Evolutionary conservation across 2,113 vertebrate species (phyloP), one percentile per base, ranked within the genome.

Genomic region (Ibidorhyncha struthersii): DNA sequence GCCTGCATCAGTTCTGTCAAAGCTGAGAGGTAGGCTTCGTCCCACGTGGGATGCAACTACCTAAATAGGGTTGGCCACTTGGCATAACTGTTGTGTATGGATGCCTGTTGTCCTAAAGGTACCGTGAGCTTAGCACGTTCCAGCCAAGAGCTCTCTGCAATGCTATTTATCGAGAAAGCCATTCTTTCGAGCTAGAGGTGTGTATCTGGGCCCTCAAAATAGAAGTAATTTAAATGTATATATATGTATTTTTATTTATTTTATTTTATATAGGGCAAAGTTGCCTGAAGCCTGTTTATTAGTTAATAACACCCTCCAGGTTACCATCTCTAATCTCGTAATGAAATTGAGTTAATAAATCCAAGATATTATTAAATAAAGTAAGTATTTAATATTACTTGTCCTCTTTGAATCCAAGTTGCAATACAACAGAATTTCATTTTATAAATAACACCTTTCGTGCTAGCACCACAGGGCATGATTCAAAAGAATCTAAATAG

Each of bases 361-460:
- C 98, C 96, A 98, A 97, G 97, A 98, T 98, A 98, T 98, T 98
- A 98, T 98, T 98, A 98, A 98, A 98, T 98, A 98, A 97, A 98
- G 97, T 98, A 97, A 98, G 97, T 98, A 98, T 98, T 97, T 98
- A 98, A 98, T 98, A 98, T 98, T 98, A 98, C 98, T 98, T 98
- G 97, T 98, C 98, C 97, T 98, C 95, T 98, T 98, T 98, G 98
- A 98, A 98, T 98, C 97, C 98, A 98, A 98, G 97, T 98, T 97
- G 98, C 98, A 98, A 98, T 98, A 98, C 98, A 98, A 98, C 98
- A 98, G 98, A 98, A 98, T 98, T 98, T 98, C 98, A 98, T 98
- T 98, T 98, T 98, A 98, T 98, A 98, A 98, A 98, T 98, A 98
- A 98, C 98, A 98, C 98, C 98, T 98, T 98, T 98, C 98, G 96